phyloP scores from a whole-genome alignment of 2,888 invertebrate genomes.

The Shargacucullia verbasci region DNA sequence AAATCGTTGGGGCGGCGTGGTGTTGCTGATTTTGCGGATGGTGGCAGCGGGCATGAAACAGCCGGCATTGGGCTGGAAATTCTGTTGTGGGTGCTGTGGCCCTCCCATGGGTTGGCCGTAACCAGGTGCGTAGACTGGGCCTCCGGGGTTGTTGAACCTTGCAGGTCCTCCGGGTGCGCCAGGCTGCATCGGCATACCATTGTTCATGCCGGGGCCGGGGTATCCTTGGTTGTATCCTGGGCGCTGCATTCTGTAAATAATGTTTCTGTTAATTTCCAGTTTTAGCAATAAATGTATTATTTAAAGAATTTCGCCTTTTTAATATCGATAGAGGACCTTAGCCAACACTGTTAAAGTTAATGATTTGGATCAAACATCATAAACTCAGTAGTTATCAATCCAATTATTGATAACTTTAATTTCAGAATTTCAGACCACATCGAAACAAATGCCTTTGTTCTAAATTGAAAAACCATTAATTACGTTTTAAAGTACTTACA shows the following conservation, averaged over 20 bases:
- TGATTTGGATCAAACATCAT: background rate
- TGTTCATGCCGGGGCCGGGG: slow-evolving; percentile 53
- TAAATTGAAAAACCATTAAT: too few relatives aligned
- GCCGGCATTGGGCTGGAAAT: slow-evolving; percentile 59
- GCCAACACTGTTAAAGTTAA: too few relatives aligned
- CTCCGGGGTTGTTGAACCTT: slow-evolving; percentile 47
- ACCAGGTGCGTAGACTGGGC: slow-evolving; percentile 61
- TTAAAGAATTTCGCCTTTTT: too few relatives aligned
- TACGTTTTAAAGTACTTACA: slow-evolving; percentile 42
- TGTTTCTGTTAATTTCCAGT: background rate
- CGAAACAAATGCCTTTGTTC: background rate
- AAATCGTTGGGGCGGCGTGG: slow-evolving; percentile 64
- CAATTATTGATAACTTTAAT: too few relatives aligned
- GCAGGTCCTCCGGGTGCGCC: slow-evolving; percentile 51
- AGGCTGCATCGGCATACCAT: slow-evolving; percentile 55
- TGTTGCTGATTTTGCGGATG: slow-evolving; percentile 69
- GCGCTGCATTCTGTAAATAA: slow-evolving; percentile 76
- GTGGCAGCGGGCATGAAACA: slow-evolving; percentile 75
- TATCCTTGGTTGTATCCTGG: slow-evolving; percentile 64
- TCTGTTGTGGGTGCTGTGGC: slow-evolving; percentile 54
- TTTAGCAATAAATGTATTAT: too few relatives aligned
- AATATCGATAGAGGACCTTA: too few relatives aligned
- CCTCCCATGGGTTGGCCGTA: slow-evolving; percentile 60
- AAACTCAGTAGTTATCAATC: background rate
- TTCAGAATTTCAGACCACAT: background rate